Base-by-base conservation (phyloP, 2,797 vertebrate species). In the Rhynchonycteris naso region DNA sequence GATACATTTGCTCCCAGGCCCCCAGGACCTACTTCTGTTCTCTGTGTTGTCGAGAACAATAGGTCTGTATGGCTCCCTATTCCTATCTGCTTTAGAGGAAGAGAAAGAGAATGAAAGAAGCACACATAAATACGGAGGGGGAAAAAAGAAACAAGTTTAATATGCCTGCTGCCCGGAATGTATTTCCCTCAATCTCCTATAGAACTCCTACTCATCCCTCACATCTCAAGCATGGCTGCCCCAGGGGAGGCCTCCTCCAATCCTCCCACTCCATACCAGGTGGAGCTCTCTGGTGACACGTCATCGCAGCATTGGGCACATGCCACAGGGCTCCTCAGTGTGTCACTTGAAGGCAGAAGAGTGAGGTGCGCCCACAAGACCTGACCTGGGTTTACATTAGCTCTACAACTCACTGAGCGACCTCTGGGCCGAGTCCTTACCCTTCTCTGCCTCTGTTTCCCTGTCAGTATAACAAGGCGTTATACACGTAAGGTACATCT, bases 221-320 rank as follows among this genome's bases (percentile, higher is more conserved):
- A 16, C 26, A 19, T 30, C 47, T n/a, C 75, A 5, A 26, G 12
- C 3, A 0, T 5, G 7, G 30, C 30, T 50, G 38, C 58, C 26
- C 18, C 1, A 1, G 1, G 58, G 15, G 2, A 19, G 19, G 21
- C 21, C 18, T 47, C 59, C 38, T 35, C 2, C 22, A 21, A 12
- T 22, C 0, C 11, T 18, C 56, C 47, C 5, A 2, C 5, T 5
- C 5, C 1, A 9, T 4, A 7, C 5, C 7, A 52, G 26, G 43
- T 22, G 18, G 54, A 30, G 15, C 28, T 8, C 16, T 82, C 16
- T 28, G 1, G 9, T 12, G 24, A 9, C 35, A 0, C 1, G 0
- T 7, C 7, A 0, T 22, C 28, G 33, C n/a, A 10, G 61, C 58
- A 2, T 0, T 2, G 7, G 11, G 30, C 26, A 2, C 13, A 7